Base-by-base conservation (phyloP, 1,140 invertebrate species). In the Cydia splendana region DNA sequence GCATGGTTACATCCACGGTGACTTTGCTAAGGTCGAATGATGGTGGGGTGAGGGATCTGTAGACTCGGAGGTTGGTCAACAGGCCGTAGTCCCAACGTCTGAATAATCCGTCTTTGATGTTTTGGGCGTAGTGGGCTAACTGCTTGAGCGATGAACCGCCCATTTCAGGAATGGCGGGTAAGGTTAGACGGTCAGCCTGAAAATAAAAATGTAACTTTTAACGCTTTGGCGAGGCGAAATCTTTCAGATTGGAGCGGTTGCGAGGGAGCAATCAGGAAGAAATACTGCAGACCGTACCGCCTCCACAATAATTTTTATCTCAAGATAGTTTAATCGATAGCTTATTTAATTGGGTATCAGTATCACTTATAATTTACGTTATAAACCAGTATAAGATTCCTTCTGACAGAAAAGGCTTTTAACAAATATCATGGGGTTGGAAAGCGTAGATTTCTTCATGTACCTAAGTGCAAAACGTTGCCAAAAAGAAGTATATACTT, bases 121-220 rank as follows among this genome's bases (percentile, higher is more conserved):
- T 91, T 76, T 92, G 90, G 4, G 88, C 90, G 42, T 80, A 92
- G 74, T 90, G 89, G 1, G 88, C 88, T 34, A 86, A 76, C 80
- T 92, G 90, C 67, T 91, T 92, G 1, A 91, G 20, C 1, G 90
- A 78, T 18, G 85, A 84, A 0, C 88, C 87, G 6, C 82, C 83
- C 57, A 86, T 53, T 6, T 71, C 62, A 74, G 57, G 57, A 3
- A 34, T 76, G 76, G 30, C 45, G 45, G 45, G 18, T 20, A 53
- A 15, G 4, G 18, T 48, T 13, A 51, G 5, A 62, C 69, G 10
- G 45, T 20, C 15, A 13, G 20, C 65, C 15, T 77, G 28, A 20
- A 76, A 65, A 51, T 45, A 67, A 38, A 71, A 20, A 20, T 12
- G 0, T 3, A 12, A 20, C 6, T 53, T 1, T 53, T 53, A 53